Evolutionary conservation across 2,888 invertebrate genomes (phyloP).

Genomic region (Lasioglossum morio): DNA sequence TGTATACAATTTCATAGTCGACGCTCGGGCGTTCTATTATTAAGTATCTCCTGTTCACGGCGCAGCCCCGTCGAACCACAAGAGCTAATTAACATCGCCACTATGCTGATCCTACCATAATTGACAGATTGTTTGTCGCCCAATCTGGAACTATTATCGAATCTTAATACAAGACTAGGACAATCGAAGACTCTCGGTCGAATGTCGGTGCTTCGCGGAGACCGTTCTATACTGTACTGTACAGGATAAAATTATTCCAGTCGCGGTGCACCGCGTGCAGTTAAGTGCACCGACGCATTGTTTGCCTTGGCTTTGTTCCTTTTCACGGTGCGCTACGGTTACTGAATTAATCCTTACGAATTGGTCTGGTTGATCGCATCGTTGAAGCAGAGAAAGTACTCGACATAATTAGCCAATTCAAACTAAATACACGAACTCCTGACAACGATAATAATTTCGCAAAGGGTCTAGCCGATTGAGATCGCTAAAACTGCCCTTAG

Average conservation of each 20-base stretch:
- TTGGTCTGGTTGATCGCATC: slow-evolving; percentile 10
- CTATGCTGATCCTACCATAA: slow-evolving; percentile 32
- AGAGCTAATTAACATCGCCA: slow-evolving; percentile 53
- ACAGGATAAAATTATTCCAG: slow-evolving; percentile 25
- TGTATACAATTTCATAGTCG: not conserved
- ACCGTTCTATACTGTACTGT: not conserved
- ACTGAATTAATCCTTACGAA: slow-evolving; percentile 24
- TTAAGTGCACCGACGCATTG: slow-evolving; percentile 36
- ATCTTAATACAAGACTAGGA: slow-evolving; percentile 24
- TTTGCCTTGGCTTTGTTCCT: slow-evolving; percentile 22
- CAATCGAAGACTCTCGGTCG: slow-evolving; percentile 7
- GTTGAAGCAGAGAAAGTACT: not conserved
- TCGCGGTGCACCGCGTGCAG: not conserved
- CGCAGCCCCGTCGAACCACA: slow-evolving; percentile 10
- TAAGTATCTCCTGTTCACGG: slow-evolving; percentile 4
- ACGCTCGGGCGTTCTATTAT: not conserved
- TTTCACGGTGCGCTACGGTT: slow-evolving; percentile 4
- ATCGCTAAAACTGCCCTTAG: too few species aligned
- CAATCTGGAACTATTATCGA: slow-evolving; percentile 55
- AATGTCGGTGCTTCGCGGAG: not conserved
- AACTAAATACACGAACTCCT: not conserved
- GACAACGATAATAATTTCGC: too few species aligned
- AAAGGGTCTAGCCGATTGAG: too few species aligned
- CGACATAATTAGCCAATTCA: not conserved
- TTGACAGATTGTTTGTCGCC: slow-evolving; percentile 59